Evolutionary conservation across 2,888 invertebrate species (phyloP).

Genomic region (Tetragonula carbonaria): DNA sequence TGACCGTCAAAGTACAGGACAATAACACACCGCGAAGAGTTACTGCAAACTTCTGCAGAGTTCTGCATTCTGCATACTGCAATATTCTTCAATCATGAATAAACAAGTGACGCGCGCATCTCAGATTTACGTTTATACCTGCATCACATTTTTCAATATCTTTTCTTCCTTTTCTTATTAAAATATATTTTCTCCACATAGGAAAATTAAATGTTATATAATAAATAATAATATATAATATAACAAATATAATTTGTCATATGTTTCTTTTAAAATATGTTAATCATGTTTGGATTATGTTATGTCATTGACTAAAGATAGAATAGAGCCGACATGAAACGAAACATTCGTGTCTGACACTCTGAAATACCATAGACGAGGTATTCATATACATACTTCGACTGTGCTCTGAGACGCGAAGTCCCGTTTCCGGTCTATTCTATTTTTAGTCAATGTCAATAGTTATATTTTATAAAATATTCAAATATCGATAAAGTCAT

Average conservation of each 20-base stretch:
- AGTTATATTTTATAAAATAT: neutral
- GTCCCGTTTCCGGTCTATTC: too few relatives aligned
- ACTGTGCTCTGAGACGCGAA: too few relatives aligned
- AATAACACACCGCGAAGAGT: neutral
- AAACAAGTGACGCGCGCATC: slow-evolving; percentile 51
- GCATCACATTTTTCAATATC: neutral
- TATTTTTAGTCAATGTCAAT: too few relatives aligned
- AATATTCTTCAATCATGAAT: slow-evolving; percentile 32
- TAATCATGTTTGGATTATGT: neutral
- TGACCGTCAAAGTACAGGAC: neutral
- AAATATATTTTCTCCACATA: neutral
- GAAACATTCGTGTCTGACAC: too few relatives aligned
- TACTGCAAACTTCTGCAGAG: slow-evolving; percentile 30
- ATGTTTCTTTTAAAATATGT: neutral
- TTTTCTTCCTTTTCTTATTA: neutral
- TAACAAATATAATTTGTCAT: neutral
- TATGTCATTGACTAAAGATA: too few relatives aligned
- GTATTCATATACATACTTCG: too few relatives aligned
- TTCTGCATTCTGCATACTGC: slow-evolving; percentile 24
- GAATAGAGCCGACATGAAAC: too few relatives aligned
- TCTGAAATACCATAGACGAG: too few relatives aligned
- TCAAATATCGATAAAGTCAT: neutral
- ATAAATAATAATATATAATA: neutral
- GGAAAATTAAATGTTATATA: neutral
- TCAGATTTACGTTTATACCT: neutral